Conservation (phyloP, 2,888 invertebrate genomes). For the Alsophila aescularia region DNA sequence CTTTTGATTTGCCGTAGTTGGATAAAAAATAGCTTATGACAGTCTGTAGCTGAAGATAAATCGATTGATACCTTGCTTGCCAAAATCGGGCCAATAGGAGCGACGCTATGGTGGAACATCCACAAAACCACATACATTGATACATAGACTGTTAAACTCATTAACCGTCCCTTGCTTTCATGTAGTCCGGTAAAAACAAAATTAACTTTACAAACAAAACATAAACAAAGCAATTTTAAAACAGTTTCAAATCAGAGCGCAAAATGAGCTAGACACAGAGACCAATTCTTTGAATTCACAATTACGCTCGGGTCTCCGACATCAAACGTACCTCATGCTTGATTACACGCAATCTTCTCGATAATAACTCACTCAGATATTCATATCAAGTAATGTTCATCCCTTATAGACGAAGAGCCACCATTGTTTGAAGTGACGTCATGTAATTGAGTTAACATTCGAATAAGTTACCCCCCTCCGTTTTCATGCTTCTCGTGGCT, state of each 20-base stretch:
- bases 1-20: too few species aligned
- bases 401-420: conserved; percentile 39
- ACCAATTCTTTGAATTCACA: conserved; percentile 38
- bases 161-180: too few species aligned
- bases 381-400: conserved; percentile 51
- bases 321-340: conserved; percentile 28
- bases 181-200: too few species aligned
- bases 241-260: conserved; percentile 8
- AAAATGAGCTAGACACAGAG: conserved; percentile 15
- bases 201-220: not conserved
- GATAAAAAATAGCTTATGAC: too few species aligned
- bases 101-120: too few species aligned
- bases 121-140: too few species aligned
- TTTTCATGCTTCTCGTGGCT: not conserved
- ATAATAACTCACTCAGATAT: conserved; percentile 39
- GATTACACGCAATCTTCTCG: conserved; percentile 48
- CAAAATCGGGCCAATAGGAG: too few species aligned
- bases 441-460: not conserved
- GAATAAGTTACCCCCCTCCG: not conserved
- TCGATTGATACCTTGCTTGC: too few species aligned
- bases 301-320: conserved; percentile 22
- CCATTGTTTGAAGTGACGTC: not conserved
- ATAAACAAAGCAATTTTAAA: not conserved
- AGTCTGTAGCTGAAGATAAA: too few species aligned
- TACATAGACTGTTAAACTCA: too few species aligned